Conservation (phyloP, 2,113 vertebrate species). For the Halichoerus grypus region DNA sequence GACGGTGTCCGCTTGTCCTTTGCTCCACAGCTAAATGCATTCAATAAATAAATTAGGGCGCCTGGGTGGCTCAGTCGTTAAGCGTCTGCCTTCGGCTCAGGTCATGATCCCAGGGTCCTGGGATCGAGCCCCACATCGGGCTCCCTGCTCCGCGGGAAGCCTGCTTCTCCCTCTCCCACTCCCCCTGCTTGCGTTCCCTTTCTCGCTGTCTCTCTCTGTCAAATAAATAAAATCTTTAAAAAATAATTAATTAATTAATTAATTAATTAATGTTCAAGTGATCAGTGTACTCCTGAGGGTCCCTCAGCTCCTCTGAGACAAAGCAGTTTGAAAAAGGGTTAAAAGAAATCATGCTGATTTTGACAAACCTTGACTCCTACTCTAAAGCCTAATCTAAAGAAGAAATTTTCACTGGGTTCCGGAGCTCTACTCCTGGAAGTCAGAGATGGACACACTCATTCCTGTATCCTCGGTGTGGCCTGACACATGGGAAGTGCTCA, state of each 20-base stretch:
- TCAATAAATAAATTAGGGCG: neutral
- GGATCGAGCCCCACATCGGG: too few species aligned
- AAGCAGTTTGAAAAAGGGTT: neutral
- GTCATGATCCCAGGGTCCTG: too few species aligned
- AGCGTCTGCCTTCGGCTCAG: too few species aligned
- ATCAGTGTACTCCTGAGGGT: neutral
- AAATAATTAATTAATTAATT: neutral
- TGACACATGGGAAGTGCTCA: neutral
- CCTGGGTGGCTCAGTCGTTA: too few species aligned
- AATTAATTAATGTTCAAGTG: neutral
- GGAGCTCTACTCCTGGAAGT: neutral
- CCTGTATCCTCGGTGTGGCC: neutral
- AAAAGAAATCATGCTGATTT: neutral
- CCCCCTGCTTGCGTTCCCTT: too few species aligned
- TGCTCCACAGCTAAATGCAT: neutral
- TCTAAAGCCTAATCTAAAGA: neutral
- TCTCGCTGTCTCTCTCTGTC: too few species aligned
- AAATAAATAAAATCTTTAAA: too few species aligned
- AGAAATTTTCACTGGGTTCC: neutral
- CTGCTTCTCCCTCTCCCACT: too few species aligned
- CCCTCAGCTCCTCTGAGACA: neutral
- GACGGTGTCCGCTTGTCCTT: neutral
- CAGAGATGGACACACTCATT: neutral
- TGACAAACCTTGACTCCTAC: neutral
- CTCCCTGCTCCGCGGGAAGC: too few species aligned